Evolutionary conservation across 1,140 invertebrate species (phyloP).

Genomic region (Drosophila dunni): DNA sequence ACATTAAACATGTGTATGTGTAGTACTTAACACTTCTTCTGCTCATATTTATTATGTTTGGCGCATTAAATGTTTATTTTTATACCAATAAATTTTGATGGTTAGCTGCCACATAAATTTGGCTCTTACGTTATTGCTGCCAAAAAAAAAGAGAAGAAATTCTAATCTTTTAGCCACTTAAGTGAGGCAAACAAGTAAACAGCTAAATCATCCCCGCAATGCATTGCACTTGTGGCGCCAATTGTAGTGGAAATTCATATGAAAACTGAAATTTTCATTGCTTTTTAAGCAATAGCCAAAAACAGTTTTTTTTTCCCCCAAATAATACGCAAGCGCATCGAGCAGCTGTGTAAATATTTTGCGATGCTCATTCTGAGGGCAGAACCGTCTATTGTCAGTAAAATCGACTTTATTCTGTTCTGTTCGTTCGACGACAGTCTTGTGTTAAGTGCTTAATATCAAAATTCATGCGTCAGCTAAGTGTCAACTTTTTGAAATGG

Average conservation of each 20-base stretch:
- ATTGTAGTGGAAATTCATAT: background rate
- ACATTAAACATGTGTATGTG: constrained; percentile 39
- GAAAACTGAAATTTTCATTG: constrained; percentile 31
- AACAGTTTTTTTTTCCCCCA: constrained; percentile 5
- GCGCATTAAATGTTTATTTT: constrained; percentile 72
- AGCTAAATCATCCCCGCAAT: background rate
- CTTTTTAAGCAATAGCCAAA: constrained; percentile 29
- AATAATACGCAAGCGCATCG: constrained; percentile 1
- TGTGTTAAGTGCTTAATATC: constrained; percentile 36
- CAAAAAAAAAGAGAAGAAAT: background rate
- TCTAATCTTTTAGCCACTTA: constrained; percentile 10
- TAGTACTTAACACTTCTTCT: constrained; percentile 66
- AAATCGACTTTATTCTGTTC: constrained; percentile 11
- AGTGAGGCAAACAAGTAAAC: constrained; percentile 16
- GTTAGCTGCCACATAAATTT: constrained; percentile 65
- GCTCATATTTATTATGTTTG: constrained; percentile 48
- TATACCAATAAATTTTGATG: constrained; percentile 71
- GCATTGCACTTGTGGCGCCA: constrained; percentile 12
- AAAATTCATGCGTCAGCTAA: constrained; percentile 75
- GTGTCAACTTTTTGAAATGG: constrained; percentile 77
- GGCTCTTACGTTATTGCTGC: constrained; percentile 4
- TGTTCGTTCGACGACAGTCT: constrained; percentile 11
- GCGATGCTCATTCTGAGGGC: background rate
- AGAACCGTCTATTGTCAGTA: background rate
- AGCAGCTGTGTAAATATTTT: constrained; percentile 34